Percentiles rank a stretch among this genome's conserved stretches.
Evolutionary conservation across 2,888 invertebrate genomes (phyloP).

Genomic region (Dryococelus australis): DNA sequence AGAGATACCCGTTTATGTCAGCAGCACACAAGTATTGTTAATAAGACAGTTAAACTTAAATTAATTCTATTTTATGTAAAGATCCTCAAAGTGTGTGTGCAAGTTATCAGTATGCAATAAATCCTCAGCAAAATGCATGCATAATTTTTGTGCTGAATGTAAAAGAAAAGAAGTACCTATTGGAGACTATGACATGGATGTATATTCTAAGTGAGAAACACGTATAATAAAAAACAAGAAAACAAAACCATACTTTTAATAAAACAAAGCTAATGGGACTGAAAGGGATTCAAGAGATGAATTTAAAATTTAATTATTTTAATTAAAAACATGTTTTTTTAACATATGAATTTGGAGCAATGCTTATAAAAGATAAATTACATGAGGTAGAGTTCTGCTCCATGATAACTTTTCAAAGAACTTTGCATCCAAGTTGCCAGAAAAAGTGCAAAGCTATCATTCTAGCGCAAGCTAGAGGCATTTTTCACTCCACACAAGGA

Average conservation of each 20-base stretch:
- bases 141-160: constrained; percentile 24
- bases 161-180: constrained; percentile 19
- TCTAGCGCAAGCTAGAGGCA: not conserved
- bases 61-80: not conserved
- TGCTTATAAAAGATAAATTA: not conserved
- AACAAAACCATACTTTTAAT: not conserved
- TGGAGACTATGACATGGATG: not conserved
- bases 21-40: not conserved
- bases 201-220: not conserved
- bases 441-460: not conserved
- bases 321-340: constrained; percentile 1
- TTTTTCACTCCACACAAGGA: not conserved
- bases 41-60: not conserved
- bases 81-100: not conserved
- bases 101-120: constrained; percentile 18
- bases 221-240: not conserved
- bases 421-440: not conserved
- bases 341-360: constrained; percentile 2
- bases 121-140: not conserved
- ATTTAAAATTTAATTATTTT: constrained; percentile 6
- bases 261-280: not conserved
- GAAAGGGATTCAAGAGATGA: not conserved
- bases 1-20: constrained; percentile 12
- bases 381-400: not conserved
- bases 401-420: not conserved